Evolutionary conservation across 2,113 vertebrate genomes (phyloP).

Genomic region (Scytalopus superciliaris): DNA sequence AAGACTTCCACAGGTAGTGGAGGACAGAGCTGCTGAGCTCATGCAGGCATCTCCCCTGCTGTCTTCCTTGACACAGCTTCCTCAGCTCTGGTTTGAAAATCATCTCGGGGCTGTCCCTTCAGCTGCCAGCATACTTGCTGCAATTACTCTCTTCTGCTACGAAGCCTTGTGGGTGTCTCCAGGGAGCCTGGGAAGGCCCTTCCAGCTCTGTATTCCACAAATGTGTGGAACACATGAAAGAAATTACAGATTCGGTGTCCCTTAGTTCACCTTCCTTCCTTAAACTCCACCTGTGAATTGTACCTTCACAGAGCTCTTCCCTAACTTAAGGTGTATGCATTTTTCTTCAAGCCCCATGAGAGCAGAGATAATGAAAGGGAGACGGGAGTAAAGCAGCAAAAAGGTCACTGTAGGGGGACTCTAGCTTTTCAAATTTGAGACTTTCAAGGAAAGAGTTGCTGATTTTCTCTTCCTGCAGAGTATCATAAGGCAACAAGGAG

Average conservation of each 20-base stretch:
- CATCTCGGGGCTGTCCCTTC: neutral
- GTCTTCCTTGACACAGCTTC: neutral
- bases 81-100: slow-evolving; percentile 5
- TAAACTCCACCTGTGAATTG: slow-evolving; percentile 28
- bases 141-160: slow-evolving; percentile 1
- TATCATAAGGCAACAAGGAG: slow-evolving; percentile 53
- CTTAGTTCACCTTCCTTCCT: slow-evolving; percentile 35
- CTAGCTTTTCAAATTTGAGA: slow-evolving; percentile 45
- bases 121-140: neutral
- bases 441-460: slow-evolving; percentile 52
- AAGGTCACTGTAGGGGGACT: slow-evolving; percentile 17
- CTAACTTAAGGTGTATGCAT: neutral
- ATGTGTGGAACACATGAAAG: neutral
- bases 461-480: slow-evolving; percentile 54
- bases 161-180: slow-evolving; percentile 12
- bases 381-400: slow-evolving; percentile 21
- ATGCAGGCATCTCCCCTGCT: neutral
- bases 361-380: slow-evolving; percentile 52
- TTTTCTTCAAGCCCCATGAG: slow-evolving; percentile 18
- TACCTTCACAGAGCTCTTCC: neutral
- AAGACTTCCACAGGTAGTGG: neutral
- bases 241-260: slow-evolving; percentile 31
- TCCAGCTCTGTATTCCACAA: neutral
- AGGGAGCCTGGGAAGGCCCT: neutral
- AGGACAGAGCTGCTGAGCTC: neutral